Conservation (phyloP, 2,113 vertebrate species). For the Otolemur garnettii region DNA sequence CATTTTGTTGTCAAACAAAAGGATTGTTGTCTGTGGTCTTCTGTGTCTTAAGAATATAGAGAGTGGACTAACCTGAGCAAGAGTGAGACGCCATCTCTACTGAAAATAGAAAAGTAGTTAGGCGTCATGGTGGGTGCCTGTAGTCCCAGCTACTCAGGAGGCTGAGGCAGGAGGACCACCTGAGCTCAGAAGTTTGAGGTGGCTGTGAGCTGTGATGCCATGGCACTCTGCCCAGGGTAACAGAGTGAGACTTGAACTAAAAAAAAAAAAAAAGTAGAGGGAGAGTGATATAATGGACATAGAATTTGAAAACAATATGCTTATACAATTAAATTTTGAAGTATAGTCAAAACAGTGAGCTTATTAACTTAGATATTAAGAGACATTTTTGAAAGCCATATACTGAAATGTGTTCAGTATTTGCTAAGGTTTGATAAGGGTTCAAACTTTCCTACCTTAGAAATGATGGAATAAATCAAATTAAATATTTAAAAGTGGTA, state of each 20-base stretch:
- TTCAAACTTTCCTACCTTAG: not conserved
- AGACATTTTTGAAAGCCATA: not conserved
- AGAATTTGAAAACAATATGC: not conserved
- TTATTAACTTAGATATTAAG: conserved; percentile 26
- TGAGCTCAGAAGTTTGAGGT: no score
- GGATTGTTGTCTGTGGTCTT: not conserved
- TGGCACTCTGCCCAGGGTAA: no score
- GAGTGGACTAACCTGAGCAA: no score
- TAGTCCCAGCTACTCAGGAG: no score
- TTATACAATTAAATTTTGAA: not conserved
- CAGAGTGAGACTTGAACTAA: no score
- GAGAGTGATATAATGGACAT: not conserved
- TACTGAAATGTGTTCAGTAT: not conserved
- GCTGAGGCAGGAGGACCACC: no score
- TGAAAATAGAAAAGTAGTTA: no score
- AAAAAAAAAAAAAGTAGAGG: no score
- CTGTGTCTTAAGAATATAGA: conserved; percentile 51
- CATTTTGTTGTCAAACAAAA: not conserved
- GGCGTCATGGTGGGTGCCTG: no score
- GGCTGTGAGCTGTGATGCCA: no score
- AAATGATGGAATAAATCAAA: conserved; percentile 42
- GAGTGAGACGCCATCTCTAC: no score
- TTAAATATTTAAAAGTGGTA: conserved; percentile 46
- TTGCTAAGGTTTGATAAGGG: conserved; percentile 37
- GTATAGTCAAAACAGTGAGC: not conserved